Evolutionary conservation across 2,797 vertebrate species (phyloP).

Genomic region (Cossypha heuglini): DNA sequence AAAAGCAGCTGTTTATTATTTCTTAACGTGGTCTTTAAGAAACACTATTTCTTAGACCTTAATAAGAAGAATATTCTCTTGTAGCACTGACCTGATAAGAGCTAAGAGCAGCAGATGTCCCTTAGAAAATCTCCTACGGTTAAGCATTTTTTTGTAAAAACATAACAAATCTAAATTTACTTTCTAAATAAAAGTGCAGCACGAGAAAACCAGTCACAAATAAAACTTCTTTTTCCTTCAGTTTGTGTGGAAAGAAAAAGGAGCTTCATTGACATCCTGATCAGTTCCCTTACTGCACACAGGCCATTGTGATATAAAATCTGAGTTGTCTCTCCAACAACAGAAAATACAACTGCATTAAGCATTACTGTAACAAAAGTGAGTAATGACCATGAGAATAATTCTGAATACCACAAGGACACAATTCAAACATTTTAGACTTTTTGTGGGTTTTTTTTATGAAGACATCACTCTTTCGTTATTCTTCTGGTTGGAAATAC

Average conservation of each 20-base stretch:
- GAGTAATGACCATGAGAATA: neutral
- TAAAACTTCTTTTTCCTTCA: neutral
- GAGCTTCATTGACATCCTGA: neutral
- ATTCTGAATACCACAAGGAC: neutral
- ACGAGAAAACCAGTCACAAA: neutral
- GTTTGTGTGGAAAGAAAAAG: neutral
- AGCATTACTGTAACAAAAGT: neutral
- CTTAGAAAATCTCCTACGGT: neutral
- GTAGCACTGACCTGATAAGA: neutral
- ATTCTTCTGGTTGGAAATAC: neutral
- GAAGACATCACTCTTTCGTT: neutral
- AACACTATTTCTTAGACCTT: neutral
- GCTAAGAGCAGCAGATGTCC: neutral
- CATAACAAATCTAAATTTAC: neutral
- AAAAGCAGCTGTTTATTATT: neutral
- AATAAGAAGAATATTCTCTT: neutral
- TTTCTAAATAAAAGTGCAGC: neutral
- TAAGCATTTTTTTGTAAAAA: neutral
- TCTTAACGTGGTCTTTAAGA: neutral
- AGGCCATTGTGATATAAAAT: neutral
- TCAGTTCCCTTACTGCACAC: neutral
- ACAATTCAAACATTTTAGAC: neutral
- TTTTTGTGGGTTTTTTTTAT: neutral
- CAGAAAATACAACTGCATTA: neutral
- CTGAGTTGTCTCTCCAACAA: neutral